These are phyloP conservation scores for Antidorcas marsupialis DNA, from an alignment of 2,113 vertebrate species.

Conservation along the genomic window DNA sequence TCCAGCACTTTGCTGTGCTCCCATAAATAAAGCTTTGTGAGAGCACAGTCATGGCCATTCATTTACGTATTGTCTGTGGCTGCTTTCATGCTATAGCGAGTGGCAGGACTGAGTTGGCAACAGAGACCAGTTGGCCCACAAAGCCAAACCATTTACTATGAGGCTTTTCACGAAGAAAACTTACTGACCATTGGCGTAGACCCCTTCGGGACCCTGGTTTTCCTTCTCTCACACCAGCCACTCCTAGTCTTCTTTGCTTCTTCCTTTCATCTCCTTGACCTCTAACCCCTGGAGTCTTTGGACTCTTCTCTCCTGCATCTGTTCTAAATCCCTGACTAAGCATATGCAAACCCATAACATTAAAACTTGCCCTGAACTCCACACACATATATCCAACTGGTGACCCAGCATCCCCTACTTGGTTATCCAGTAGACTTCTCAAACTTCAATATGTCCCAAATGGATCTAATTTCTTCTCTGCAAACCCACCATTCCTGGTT, in stretches of 20 bases:
- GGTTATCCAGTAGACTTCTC: not conserved
- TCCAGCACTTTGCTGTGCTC: not conserved
- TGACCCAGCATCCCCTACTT: not conserved
- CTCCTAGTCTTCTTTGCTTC: not conserved
- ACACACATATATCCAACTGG: not conserved
- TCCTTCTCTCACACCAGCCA: not conserved
- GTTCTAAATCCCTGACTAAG: not conserved
- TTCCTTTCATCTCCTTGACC: not conserved
- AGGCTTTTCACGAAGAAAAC: not conserved
- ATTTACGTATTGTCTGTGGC: not conserved
- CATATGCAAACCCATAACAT: not conserved
- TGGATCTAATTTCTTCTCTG: not conserved
- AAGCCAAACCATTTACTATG: not conserved
- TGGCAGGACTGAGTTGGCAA: not conserved
- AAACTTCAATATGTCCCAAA: not conserved
- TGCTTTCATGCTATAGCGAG: not conserved
- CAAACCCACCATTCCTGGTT: not conserved
- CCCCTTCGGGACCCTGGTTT: not conserved
- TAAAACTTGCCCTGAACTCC: not conserved
- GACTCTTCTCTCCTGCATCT: not conserved
- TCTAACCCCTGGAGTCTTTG: not conserved
- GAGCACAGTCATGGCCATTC: accelerated
- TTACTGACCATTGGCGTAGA: not conserved
- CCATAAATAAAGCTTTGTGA: not conserved
- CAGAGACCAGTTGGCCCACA: not conserved